Base-by-base conservation (phyloP, 2,113 vertebrate species). In the Mastomys coucha region DNA sequence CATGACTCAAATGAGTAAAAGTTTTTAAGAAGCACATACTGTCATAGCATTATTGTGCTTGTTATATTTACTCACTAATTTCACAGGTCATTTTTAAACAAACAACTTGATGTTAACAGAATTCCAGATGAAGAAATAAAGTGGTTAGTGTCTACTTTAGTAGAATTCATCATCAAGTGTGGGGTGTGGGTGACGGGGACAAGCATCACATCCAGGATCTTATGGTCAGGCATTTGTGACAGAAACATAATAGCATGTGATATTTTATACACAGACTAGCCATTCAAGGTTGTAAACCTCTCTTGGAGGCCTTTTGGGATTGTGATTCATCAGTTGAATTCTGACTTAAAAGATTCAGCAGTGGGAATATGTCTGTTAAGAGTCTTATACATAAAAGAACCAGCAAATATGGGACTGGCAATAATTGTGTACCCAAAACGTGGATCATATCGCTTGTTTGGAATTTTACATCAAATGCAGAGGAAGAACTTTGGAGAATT, bases 31-130 rank as follows among this genome's bases (percentile, higher is more conserved):
- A 91, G 36, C 11, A 77, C 33, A 49, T 73, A 73, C 84, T n/a
- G 75, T 93, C 36, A 56, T 88, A 80, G n/a, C 58, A 69, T 93
- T 93, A 75, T 75, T 16, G 82, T 92, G 11, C 1, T 84, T 56
- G 42, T 67, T 82, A 86, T 91, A 87, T 73, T 89, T 91, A 93
- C 67, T 73, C 13, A 93, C 53, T 69, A 36, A 12, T 88, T 77
- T 12, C 36, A 92, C 14, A 89, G 80, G 73, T 87, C 75, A 67
- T 91, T 93, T 88, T 90, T 80, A 95, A 60, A 96, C 75, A 90
- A 93, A 36, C 39, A 92, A 75, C 39, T 73, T 22, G 49, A 14
- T 67, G 24, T 91, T 17, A 95, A n/a, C 45, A 94, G 56, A 93
- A 95, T 90, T 91, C 22, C 87, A 95, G n/a, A 80, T 72, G 49